phyloP scores from a whole-genome alignment of 2,888 invertebrate genomes.

The Noctua comes region DNA sequence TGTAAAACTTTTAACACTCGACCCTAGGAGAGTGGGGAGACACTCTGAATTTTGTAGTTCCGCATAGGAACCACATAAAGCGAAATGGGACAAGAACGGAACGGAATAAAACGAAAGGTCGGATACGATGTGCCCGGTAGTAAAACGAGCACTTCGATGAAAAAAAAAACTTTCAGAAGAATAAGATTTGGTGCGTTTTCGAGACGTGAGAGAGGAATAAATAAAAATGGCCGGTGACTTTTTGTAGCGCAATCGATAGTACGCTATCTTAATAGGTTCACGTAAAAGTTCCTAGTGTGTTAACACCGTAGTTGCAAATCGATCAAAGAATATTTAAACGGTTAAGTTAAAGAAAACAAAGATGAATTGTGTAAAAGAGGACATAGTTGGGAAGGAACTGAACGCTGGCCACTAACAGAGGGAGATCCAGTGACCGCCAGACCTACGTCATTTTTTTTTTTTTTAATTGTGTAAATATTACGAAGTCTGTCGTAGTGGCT shows the following conservation, averaged over 20 bases:
- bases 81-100: conserved; percentile 76
- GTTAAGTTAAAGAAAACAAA: neutral
- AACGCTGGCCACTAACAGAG: neutral
- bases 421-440: too few relatives aligned
- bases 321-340: neutral
- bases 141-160: conserved; percentile 64
- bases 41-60: conserved; percentile 69
- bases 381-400: neutral
- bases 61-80: conserved; percentile 79
- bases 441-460: too few relatives aligned
- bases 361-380: neutral
- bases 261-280: neutral
- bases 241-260: conserved; percentile 42
- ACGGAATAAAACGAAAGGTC: conserved; percentile 79
- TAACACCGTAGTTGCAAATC: neutral
- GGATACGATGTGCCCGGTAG: conserved; percentile 72
- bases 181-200: conserved; percentile 62
- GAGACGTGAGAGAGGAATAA: conserved; percentile 55
- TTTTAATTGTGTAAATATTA: too few relatives aligned
- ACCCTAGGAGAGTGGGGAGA: conserved; percentile 69
- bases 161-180: conserved; percentile 56
- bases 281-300: neutral
- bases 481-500: too few relatives aligned
- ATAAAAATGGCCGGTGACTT: conserved; percentile 51
- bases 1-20: conserved; percentile 83